Evolutionary conservation across 2,888 invertebrate species (phyloP).

Genomic region (Vesta saturnalis): DNA sequence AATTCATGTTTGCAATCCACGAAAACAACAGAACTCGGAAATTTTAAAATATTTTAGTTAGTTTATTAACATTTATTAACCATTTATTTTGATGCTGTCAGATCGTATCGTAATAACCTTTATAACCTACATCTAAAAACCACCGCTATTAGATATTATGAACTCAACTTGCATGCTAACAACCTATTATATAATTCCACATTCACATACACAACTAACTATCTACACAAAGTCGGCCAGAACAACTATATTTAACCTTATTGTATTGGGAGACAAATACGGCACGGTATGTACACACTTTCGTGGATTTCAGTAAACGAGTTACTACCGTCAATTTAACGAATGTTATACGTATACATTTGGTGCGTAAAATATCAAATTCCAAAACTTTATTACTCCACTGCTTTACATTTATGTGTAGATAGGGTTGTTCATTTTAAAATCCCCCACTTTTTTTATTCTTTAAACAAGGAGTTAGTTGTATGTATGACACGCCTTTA

Average conservation of each 20-base stretch:
- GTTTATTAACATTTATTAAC: slow-evolving; percentile 17
- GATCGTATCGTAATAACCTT: slow-evolving; percentile 18
- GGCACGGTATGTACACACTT: background rate
- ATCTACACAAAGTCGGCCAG: slow-evolving; percentile 5
- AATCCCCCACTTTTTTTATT: too few species aligned
- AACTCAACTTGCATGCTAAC: slow-evolving; percentile 5
- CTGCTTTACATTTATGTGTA: too few species aligned
- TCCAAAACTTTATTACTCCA: too few species aligned
- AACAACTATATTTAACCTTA: slow-evolving; percentile 10
- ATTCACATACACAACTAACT: slow-evolving; percentile 10
- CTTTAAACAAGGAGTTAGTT: too few species aligned
- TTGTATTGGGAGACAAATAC: background rate
- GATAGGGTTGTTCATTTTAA: too few species aligned
- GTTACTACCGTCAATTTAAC: too few species aligned
- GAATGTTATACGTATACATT: too few species aligned
- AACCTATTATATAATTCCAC: slow-evolving; percentile 2
- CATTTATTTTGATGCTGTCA: slow-evolving; percentile 19
- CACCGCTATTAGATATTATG: slow-evolving; percentile 9
- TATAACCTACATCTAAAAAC: slow-evolving; percentile 17
- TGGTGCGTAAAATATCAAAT: too few species aligned
- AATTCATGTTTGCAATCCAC: background rate
- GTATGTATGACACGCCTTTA: too few species aligned
- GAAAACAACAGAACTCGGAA: slow-evolving; percentile 9
- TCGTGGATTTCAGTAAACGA: background rate
- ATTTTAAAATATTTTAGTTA: background rate